A percentile compares a stretch with the other conserved stretches of the same genome.
Conservation (phyloP, 2,888 invertebrate species). For the Drosophila recens region DNA sequence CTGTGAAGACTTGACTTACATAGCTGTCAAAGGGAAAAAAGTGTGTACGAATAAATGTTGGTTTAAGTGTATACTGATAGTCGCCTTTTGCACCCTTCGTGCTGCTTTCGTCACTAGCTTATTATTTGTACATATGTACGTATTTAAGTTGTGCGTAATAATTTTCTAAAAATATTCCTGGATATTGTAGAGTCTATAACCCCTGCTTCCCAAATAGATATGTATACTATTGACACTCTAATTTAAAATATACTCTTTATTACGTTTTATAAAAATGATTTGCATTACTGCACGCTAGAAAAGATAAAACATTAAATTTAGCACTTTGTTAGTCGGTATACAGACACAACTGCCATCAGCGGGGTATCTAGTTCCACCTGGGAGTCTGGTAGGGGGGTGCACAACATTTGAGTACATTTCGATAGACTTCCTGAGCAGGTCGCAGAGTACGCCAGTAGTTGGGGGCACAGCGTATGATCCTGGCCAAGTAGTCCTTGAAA, state of each 20-base stretch:
- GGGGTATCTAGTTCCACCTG: slow-evolving; percentile 8
- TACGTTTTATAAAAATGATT: slow-evolving; percentile 24
- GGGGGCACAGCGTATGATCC: slow-evolving; percentile 58
- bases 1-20: too few species aligned
- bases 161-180: too few species aligned
- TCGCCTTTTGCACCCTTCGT: too few species aligned
- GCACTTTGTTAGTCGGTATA: slow-evolving; percentile 1
- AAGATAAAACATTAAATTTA: slow-evolving; percentile 35
- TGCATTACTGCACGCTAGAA: slow-evolving; percentile 14
- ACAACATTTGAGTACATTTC: slow-evolving; percentile 58
- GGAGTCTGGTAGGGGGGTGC: slow-evolving; percentile 25
- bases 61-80: too few species aligned
- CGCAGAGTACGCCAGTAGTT: slow-evolving; percentile 66
- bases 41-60: too few species aligned
- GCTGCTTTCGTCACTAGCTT: too few species aligned
- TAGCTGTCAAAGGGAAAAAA: too few species aligned
- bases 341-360: slow-evolving; percentile 1
- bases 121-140: too few species aligned
- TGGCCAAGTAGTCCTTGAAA: slow-evolving; percentile 62
- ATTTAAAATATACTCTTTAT: neutral
- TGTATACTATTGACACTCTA: neutral
- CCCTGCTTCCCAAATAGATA: too few species aligned
- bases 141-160: too few species aligned
- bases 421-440: slow-evolving; percentile 63
- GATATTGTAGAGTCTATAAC: too few species aligned